Conservation (phyloP, 2,888 invertebrate genomes). For the Tortricodes alternella region DNA sequence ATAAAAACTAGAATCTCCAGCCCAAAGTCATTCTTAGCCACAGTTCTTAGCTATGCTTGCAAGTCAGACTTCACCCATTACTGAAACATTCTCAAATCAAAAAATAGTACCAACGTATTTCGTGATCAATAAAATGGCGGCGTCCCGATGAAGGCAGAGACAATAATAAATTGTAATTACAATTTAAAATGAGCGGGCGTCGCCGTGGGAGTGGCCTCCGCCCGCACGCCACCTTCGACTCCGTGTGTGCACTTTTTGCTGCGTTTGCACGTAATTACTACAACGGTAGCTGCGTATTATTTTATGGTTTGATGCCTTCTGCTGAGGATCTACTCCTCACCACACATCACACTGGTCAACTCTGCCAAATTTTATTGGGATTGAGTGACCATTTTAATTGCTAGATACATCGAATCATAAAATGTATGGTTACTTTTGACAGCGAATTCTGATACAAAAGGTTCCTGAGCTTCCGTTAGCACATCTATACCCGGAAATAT, state of each 20-base stretch:
- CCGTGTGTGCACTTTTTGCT: constrained; percentile 73
- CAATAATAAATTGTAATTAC: constrained; percentile 83
- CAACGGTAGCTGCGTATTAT: constrained; percentile 24
- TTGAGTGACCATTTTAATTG: too few relatives aligned
- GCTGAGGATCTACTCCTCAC: not conserved
- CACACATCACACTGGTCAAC: too few relatives aligned
- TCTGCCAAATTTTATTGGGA: too few relatives aligned
- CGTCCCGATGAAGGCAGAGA: constrained; percentile 77
- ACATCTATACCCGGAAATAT: too few relatives aligned
- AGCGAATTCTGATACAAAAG: too few relatives aligned
- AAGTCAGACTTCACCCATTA: too few relatives aligned
- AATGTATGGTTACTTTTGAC: too few relatives aligned
- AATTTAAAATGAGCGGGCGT: constrained; percentile 83
- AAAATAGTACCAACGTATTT: constrained; percentile 36
- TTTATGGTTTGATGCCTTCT: not conserved
- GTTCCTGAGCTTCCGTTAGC: too few relatives aligned
- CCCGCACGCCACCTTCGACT: constrained; percentile 63
- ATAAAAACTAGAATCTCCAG: too few relatives aligned
- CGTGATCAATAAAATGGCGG: constrained; percentile 76
- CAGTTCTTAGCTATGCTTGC: too few relatives aligned
- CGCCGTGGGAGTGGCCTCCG: constrained; percentile 75
- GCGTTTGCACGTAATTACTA: constrained; percentile 62
- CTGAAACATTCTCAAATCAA: not conserved
- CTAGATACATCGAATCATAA: too few relatives aligned
- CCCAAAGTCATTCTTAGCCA: too few relatives aligned